phyloP scores from a whole-genome alignment of 2,888 invertebrate species.

The Sycophila texana region DNA sequence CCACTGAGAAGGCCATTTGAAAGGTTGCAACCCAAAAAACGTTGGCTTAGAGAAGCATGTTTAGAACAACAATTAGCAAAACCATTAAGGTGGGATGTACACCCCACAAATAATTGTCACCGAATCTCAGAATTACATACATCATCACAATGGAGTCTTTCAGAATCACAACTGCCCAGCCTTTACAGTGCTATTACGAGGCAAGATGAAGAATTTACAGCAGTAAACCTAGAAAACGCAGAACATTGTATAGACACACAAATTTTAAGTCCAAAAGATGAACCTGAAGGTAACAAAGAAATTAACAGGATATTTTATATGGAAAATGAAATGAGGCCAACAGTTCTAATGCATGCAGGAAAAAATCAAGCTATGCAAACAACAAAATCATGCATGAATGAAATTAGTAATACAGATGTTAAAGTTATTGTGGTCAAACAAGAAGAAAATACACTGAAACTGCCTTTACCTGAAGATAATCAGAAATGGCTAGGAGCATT shows the following conservation, averaged over 20 bases:
- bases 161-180: constrained; percentile 52
- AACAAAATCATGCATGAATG: constrained; percentile 37
- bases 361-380: constrained; percentile 45
- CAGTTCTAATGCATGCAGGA: constrained; percentile 77
- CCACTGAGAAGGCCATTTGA: constrained; percentile 71
- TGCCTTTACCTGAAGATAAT: constrained; percentile 72
- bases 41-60: constrained; percentile 79
- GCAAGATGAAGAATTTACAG: constrained; percentile 40
- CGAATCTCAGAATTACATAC: constrained; percentile 50
- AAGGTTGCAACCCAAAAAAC: constrained; percentile 78
- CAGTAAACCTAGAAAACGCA: neutral
- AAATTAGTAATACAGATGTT: constrained; percentile 59
- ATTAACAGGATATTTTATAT: constrained; percentile 40
- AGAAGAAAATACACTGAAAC: constrained; percentile 64
- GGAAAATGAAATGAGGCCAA: constrained; percentile 78
- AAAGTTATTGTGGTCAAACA: constrained; percentile 69
- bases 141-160: constrained; percentile 54
- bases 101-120: constrained; percentile 48
- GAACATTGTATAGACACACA: constrained; percentile 19
- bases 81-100: constrained; percentile 77
- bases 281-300: constrained; percentile 9
- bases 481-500: constrained; percentile 80
- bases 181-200: constrained; percentile 8
- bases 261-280: neutral
- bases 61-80: constrained; percentile 77